These are phyloP conservation scores for Arizona elegans DNA, from an alignment of 2,113 vertebrate genomes.

Conservation along the genomic window DNA sequence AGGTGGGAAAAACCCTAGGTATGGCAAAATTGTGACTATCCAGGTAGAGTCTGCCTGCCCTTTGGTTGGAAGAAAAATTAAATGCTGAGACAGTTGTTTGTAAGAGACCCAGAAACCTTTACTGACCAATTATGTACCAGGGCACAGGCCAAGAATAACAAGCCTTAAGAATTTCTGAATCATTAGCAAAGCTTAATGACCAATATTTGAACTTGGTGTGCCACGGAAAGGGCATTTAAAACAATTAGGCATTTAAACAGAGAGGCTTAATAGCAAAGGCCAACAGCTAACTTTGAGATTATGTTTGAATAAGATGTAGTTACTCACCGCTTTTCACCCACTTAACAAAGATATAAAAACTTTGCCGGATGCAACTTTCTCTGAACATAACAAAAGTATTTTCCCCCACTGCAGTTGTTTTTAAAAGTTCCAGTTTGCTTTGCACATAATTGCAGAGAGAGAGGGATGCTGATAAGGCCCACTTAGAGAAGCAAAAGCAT, in stretches of 20 bases:
- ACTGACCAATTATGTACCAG: slow-evolving; percentile 20
- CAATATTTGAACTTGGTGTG: slow-evolving; percentile 45
- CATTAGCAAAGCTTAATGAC: slow-evolving; percentile 53
- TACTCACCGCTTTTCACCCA: not conserved
- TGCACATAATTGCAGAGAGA: not conserved
- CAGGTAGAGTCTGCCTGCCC: not conserved
- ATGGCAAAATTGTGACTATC: not conserved
- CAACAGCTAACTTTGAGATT: not conserved
- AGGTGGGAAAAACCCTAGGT: not conserved
- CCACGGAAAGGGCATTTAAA: slow-evolving; percentile 38
- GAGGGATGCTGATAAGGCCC: not conserved
- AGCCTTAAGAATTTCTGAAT: slow-evolving; percentile 52
- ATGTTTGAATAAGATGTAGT: not conserved
- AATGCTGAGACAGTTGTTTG: not conserved
- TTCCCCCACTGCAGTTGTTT: not conserved
- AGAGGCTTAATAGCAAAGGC: slow-evolving; percentile 49
- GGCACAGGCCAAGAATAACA: slow-evolving; percentile 52
- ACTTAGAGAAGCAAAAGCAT: not conserved
- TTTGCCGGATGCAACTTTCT: not conserved
- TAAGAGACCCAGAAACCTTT: slow-evolving; percentile 15
- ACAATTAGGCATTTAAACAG: slow-evolving; percentile 41
- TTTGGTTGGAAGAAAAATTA: not conserved
- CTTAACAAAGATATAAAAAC: not conserved
- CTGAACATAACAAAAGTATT: not conserved
- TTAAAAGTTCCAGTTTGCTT: not conserved